Evolutionary conservation across 2,888 invertebrate species (phyloP), one percentile per base, ranked within the genome.

Genomic region (Argyresthia albistria): DNA sequence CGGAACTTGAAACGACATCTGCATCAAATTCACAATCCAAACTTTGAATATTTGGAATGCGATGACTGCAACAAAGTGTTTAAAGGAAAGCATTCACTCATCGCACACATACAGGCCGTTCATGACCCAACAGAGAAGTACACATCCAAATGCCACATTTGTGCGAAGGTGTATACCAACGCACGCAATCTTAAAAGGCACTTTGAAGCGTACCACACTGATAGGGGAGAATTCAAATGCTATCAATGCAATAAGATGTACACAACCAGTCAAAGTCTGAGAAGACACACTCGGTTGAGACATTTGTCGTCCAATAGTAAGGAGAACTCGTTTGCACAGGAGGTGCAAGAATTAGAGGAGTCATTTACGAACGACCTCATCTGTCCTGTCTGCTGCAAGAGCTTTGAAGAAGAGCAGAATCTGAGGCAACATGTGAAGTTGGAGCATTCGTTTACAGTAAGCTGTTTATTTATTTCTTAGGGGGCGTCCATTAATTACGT

Each of bases 241-340:
- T 67, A 68, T 9, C 58, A 76, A 0, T 83, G 83, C 42, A 77
- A 80, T 0, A 83, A 81, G 64, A 67, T 73, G 0, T 83, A 80
- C 54, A 73, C 75, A 0, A 77, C 80, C 0, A 79, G 77, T 53
- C 78, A 80, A 35, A 80, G 79, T 53, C 58, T 83, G 1, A 60
- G 67, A 47, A 59, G 80, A 0, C 83, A 83, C 51, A 58, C 64
- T 0, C 59, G 63, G 15, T 69, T 70, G 0, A 57, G 63, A 25
- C 55, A 55, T 35, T 35, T 8, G n/a, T 12, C 16, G 0, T 79
- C 80, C 39, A 65, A 58, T 10, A 60, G 64, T 0, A 65, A 72
- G 0, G 64, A 59, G 14, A 1, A n/a, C 35, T 48, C 48, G 3
- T 7, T 14, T 14, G 6, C 4, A 25, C 55, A 58, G 1, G 67